phyloP scores from a whole-genome alignment of 2,888 invertebrate species.

The Rhagonycha lutea region DNA sequence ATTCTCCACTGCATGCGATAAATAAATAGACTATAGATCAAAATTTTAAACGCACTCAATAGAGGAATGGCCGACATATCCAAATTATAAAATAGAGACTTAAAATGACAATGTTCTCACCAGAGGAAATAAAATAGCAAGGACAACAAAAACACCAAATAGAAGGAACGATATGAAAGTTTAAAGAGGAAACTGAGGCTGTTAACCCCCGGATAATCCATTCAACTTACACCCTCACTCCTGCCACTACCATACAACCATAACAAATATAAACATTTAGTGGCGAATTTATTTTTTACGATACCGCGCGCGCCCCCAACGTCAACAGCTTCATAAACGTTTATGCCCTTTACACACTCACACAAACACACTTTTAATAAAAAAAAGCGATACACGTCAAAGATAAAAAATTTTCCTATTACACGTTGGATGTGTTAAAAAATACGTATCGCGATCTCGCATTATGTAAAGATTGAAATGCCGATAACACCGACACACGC shows the following conservation, averaged over 20 bases:
- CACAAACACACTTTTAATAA: background rate
- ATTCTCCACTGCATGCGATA: no score
- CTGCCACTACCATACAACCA: background rate
- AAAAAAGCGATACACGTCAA: background rate
- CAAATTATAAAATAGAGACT: no score
- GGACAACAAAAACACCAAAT: constrained; percentile 17
- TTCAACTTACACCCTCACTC: constrained; percentile 11
- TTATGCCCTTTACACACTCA: background rate
- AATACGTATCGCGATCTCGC: background rate
- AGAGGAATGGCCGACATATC: no score
- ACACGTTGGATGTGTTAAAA: background rate
- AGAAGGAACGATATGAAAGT: constrained; percentile 16
- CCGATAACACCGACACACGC: constrained; percentile 1
- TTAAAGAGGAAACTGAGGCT: constrained; percentile 20
- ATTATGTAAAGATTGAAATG: constrained; percentile 4
- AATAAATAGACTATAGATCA: no score
- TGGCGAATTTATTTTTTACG: constrained; percentile 12
- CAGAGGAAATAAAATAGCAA: background rate
- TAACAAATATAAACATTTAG: constrained; percentile 22
- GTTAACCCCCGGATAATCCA: constrained; percentile 22
- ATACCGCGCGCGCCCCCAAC: background rate
- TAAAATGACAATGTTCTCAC: background rate
- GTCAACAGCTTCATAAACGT: background rate
- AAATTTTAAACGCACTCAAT: no score
- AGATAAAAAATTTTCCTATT: constrained; percentile 1